These are phyloP conservation scores for Bombus huntii DNA, from an alignment of 1,140 invertebrate species.

Conservation along the genomic window DNA sequence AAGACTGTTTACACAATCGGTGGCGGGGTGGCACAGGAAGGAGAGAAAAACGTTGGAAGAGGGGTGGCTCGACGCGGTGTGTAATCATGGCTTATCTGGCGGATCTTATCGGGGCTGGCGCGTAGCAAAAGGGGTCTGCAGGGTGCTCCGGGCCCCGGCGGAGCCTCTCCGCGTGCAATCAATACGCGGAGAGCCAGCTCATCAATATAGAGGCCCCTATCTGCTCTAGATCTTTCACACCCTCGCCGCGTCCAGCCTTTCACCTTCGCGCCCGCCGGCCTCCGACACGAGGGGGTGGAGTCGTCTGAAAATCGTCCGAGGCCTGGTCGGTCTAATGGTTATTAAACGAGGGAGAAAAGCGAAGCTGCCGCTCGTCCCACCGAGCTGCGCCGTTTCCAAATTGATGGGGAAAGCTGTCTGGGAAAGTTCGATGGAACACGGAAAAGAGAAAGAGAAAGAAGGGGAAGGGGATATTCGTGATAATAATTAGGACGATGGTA, in stretches of 20 bases:
- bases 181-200: conserved; percentile 76
- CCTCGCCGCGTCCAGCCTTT: conserved; percentile 51
- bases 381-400: not conserved
- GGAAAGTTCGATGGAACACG: not conserved
- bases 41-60: conserved; percentile 4
- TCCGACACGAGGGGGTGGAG: conserved; percentile 8
- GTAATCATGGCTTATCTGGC: conserved; percentile 80
- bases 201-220: conserved; percentile 66
- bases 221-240: conserved; percentile 74
- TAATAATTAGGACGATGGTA: no score
- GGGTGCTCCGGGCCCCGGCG: conserved; percentile 55
- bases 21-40: not conserved
- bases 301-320: conserved; percentile 45
- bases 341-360: conserved; percentile 68
- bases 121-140: conserved; percentile 68
- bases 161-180: conserved; percentile 70
- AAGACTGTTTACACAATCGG: conserved; percentile 17
- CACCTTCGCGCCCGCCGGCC: conserved; percentile 63
- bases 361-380: no score
- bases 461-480: no score
- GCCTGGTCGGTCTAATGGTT: conserved; percentile 73
- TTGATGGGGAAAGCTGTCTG: not conserved
- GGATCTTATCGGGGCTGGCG: conserved; percentile 72
- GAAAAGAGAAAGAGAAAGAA: no score
- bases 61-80: conserved; percentile 65